Base-by-base conservation (phyloP, 2,797 vertebrate species). In the Otolemur crassicaudatus region DNA sequence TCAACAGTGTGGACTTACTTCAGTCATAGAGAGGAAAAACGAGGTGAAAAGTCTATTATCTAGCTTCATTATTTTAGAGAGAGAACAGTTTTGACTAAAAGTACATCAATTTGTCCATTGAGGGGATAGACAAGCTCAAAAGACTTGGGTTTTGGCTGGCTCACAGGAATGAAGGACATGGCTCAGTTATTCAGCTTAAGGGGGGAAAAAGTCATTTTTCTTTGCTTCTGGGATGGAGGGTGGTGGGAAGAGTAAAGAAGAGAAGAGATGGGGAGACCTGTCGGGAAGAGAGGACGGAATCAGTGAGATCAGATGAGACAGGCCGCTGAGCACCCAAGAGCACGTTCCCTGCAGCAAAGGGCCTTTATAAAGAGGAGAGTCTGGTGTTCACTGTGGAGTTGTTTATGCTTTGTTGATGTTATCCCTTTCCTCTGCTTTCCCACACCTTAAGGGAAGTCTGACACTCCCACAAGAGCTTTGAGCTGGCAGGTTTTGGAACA, bases 11-110 rank as follows among this genome's bases (percentile, higher is more conserved):
- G 80, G 56, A 60, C 40, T 80, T 80, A 87, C 79, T 76, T 93
- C 80, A 82, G 72, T 73, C n/a, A 9, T 34, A 69, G 70, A 65
- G 49, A 81, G 81, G 81, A 94, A 94, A 85, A 90, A 96, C 70
- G 69, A 96, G 20, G 81, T 82, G 81, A 76, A 92, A 92, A 20
- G 10, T 67, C 67, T 84, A 19, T 69, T 34, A 58, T 73, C 31
- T 85, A 56, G 75, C 31, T 40, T 86, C 88, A 86, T 79, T 86
- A 53, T 93, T 89, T 84, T 73, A 10, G 19, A 56, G 37, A 91
- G 8, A 37, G 29, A 72, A 46, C 11, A 37, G 12, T 25, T 83
- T 89, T 84, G 84, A 58, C 60, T 29, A 53, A 61, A 91, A 75
- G 10, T 76, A 91, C 22, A 29, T 61, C 49, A 4, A 27, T 77